Evolutionary conservation across 1,140 invertebrate genomes (phyloP).

Genomic region (Portunus trituberculatus): DNA sequence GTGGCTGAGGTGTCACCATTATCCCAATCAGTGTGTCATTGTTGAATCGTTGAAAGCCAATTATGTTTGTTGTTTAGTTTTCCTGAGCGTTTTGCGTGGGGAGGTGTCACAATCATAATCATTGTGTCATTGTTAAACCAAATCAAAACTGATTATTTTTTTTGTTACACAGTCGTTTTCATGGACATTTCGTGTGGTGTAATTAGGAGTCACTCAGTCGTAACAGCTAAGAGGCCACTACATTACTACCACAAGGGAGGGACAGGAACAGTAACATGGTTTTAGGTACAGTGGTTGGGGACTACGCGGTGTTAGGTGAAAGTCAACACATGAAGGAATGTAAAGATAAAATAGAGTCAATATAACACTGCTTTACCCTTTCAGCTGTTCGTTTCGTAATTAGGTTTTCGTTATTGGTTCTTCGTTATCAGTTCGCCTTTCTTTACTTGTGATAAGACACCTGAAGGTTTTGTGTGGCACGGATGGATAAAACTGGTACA

Average conservation of each 20-base stretch:
- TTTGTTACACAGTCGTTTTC: neutral
- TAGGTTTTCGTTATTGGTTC: too few species aligned
- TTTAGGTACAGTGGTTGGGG: neutral
- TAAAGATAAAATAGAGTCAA: neutral
- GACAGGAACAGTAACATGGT: too few species aligned
- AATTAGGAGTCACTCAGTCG: neutral
- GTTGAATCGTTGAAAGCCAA: neutral
- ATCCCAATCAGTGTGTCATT: too few species aligned
- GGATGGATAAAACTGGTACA: too few species aligned
- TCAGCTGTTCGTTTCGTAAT: neutral
- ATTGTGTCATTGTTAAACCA: neutral
- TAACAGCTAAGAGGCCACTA: neutral
- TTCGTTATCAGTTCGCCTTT: too few species aligned
- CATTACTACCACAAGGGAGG: neutral
- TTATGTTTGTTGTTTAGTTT: neutral
- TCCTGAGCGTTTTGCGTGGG: neutral
- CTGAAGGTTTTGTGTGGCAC: too few species aligned
- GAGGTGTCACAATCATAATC: neutral
- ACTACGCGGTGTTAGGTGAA: neutral
- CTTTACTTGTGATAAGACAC: too few species aligned
- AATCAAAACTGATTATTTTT: neutral
- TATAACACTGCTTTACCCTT: neutral
- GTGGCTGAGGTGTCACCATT: neutral
- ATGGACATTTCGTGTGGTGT: neutral
- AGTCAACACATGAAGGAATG: neutral